Base-by-base conservation (phyloP, 2,113 vertebrate species). In the Phasianus colchicus region DNA sequence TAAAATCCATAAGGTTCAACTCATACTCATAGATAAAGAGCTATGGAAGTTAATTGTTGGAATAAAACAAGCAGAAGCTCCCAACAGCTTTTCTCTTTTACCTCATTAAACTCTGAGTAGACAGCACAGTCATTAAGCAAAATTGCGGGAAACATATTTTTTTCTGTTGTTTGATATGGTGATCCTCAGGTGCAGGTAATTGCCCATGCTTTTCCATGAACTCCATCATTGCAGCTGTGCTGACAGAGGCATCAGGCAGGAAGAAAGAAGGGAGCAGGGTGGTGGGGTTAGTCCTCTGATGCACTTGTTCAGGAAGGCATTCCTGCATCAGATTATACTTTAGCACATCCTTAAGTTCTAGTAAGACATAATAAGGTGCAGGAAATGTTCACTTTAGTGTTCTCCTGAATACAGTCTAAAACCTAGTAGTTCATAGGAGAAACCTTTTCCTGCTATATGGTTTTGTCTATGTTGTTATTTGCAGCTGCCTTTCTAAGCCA, bases 41-140 rank as follows among this genome's bases (percentile, higher is more conserved):
- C 10, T 66, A 87, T 86, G 63, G 34, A 94, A 95, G 82, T 48
- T 95, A 96, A 96, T 79, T 94, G 58, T 93, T 94, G 80, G 83
- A 57, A 48, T 76, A 70, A 93, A 95, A 91, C 54, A 84, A 88
- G 40, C 57, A 96, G 47, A 60, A 24, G 20, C 32, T 92, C 75
- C 84, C 50, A 86, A 45, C 70, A 93, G 83, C 20, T 97, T 96
- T 95, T 83, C 42, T 80, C 80, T 94, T 97, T 96, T 86, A 88
- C 63, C 70, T 97, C 94, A 93, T 96, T 96, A 93, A 96, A 48
- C 55, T 63, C 79, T 77, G 92, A 92, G 92, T 25, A 90, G 94
- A 92, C 83, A 92, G 79, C 54, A 87, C 36, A 21, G 36, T 65
- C 83, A 89, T 91, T 80, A 79, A 81, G 84, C 63, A 95, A 93